Evolutionary conservation across 1,140 invertebrate species (phyloP).

Genomic region (Sycobia sp.): DNA sequence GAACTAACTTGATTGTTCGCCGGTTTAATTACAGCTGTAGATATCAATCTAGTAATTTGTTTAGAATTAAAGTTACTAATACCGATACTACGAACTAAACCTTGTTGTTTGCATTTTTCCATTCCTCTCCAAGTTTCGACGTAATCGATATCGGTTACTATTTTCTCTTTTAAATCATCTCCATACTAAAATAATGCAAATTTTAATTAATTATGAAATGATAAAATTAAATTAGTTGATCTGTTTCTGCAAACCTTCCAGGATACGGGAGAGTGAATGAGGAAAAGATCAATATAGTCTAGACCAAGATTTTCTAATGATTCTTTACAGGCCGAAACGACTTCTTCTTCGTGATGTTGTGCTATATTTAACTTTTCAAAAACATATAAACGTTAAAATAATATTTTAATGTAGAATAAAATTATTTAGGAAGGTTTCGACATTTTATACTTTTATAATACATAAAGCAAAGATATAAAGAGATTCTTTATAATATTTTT

Average conservation of each 20-base stretch:
- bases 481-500: too few species aligned
- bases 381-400: constrained; percentile 66
- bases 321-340: constrained; percentile 67
- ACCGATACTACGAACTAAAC: constrained; percentile 81
- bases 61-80: constrained; percentile 89
- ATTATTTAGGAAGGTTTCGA: not conserved
- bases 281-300: constrained; percentile 81
- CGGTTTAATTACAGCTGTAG: constrained; percentile 74
- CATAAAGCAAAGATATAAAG: too few species aligned
- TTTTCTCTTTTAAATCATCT: constrained; percentile 60
- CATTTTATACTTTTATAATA: not conserved
- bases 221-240: too few species aligned
- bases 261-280: constrained; percentile 85
- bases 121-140: constrained; percentile 91
- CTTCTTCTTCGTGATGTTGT: constrained; percentile 68
- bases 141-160: constrained; percentile 71
- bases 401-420: not conserved
- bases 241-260: constrained; percentile 68
- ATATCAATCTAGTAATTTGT: constrained; percentile 78
- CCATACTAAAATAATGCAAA: constrained; percentile 10
- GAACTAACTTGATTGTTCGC: constrained; percentile 70
- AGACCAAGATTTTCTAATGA: constrained; percentile 72
- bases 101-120: constrained; percentile 76
- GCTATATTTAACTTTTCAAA: constrained; percentile 65
- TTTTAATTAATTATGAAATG: constrained; percentile 58